phyloP scores from a whole-genome alignment of 2,797 vertebrate genomes.

The Lacerta agilis region DNA sequence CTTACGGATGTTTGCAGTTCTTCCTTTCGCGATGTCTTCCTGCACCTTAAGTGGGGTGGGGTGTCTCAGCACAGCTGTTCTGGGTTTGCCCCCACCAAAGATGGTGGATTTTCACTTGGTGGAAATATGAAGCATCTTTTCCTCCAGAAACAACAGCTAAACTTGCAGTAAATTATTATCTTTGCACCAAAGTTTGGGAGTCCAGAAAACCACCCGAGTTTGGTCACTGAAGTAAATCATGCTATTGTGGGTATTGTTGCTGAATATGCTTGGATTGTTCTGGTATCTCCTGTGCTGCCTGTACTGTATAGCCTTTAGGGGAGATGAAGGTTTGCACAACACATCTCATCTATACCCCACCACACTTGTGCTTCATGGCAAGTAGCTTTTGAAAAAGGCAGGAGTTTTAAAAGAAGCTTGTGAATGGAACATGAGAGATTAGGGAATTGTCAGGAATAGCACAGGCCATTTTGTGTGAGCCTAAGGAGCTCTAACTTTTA shows the following conservation, averaged over 20 bases:
- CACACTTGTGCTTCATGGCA: neutral
- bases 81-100: neutral
- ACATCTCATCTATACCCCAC: neutral
- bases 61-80: neutral
- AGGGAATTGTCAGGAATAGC: too few species aligned
- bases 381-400: neutral
- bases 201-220: neutral
- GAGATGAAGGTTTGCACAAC: neutral
- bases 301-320: neutral
- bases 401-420: neutral
- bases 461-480: neutral
- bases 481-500: neutral
- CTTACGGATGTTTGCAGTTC: too few species aligned
- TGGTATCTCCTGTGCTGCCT: neutral
- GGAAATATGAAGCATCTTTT: neutral
- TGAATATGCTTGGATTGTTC: neutral
- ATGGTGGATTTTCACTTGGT: neutral
- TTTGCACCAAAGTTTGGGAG: neutral
- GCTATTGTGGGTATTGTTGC: neutral
- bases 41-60: neutral
- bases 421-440: neutral
- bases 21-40: neutral
- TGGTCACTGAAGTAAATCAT: neutral
- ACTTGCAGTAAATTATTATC: neutral
- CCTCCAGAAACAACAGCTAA: neutral